Conservation (phyloP, 1,140 invertebrate species). For the Tyrophagus putrescentiae region DNA sequence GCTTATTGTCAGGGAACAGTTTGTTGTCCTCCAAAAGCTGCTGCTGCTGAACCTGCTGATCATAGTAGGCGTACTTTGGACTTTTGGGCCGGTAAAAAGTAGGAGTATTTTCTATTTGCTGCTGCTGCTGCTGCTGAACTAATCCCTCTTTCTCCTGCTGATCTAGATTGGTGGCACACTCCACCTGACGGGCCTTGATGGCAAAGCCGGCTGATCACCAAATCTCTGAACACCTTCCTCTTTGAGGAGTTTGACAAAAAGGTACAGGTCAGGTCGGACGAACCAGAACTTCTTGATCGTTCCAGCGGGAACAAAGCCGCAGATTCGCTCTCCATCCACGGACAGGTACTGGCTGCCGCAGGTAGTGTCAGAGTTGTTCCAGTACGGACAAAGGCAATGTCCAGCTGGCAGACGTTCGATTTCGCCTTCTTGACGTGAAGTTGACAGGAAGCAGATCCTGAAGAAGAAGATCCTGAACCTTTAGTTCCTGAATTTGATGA, state of each 20-base stretch:
- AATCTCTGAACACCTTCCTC: too few relatives aligned
- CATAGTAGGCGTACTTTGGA: too few relatives aligned
- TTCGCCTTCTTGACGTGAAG: constrained; percentile 20
- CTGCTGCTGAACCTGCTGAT: too few relatives aligned
- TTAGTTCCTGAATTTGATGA: too few relatives aligned
- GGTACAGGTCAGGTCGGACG: constrained; percentile 19
- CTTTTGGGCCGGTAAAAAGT: too few relatives aligned
- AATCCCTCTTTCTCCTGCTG: not conserved
- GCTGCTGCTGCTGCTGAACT: not conserved
- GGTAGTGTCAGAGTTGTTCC: constrained; percentile 9
- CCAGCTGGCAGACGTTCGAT: constrained; percentile 23
- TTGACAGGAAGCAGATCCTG: not conserved
- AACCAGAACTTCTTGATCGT: constrained; percentile 24
- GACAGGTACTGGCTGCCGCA: constrained; percentile 24
- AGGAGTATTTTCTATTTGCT: too few relatives aligned
- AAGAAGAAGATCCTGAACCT: not conserved
- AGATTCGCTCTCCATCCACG: constrained; percentile 26
- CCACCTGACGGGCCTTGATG: constrained; percentile 25
- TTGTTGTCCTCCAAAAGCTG: too few relatives aligned
- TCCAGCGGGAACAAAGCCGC: constrained; percentile 20
- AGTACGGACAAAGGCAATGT: constrained; percentile 24
- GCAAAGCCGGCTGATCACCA: constrained; percentile 22
- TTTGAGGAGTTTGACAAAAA: constrained; percentile 20
- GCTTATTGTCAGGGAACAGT: too few relatives aligned
- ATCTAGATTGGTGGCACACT: constrained; percentile 20